Percentiles rank a stretch among this genome's conserved stretches.
Conservation (phyloP, 2,888 invertebrate genomes). For the Thera obeliscata region DNA sequence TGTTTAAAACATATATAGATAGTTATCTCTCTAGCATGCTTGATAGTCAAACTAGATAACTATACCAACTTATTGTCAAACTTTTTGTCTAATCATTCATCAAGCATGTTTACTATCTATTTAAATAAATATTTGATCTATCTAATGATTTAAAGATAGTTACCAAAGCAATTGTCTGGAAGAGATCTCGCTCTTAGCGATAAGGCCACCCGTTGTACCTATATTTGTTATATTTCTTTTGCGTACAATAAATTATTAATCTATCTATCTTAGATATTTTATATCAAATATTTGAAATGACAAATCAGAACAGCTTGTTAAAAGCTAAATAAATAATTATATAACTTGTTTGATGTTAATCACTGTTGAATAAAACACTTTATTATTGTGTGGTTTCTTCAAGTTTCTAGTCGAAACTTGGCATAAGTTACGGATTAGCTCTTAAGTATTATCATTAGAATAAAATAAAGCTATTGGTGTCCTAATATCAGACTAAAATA, state of each 20-base stretch:
- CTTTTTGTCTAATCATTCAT: neutral
- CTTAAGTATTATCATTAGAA: conserved; percentile 41
- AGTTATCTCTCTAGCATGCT: neutral
- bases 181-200: no score
- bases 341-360: conserved; percentile 13
- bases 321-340: conserved; percentile 3
- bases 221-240: no score
- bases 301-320: neutral
- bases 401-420: conserved; percentile 23
- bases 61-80: neutral
- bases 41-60: neutral
- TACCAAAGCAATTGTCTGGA: neutral
- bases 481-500: conserved; percentile 39
- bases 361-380: conserved; percentile 23
- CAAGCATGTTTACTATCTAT: neutral
- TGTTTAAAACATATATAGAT: neutral
- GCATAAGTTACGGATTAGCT: conserved; percentile 19
- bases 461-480: conserved; percentile 43
- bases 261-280: conserved; percentile 2
- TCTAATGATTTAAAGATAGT: neutral
- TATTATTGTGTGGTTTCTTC: conserved; percentile 11
- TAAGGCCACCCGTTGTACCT: no score
- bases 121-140: neutral
- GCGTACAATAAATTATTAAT: neutral
- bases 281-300: neutral